These are phyloP conservation scores for Pseudomyrmex flavicornis DNA, from an alignment of 1,140 invertebrate species.

Conservation along the genomic window DNA sequence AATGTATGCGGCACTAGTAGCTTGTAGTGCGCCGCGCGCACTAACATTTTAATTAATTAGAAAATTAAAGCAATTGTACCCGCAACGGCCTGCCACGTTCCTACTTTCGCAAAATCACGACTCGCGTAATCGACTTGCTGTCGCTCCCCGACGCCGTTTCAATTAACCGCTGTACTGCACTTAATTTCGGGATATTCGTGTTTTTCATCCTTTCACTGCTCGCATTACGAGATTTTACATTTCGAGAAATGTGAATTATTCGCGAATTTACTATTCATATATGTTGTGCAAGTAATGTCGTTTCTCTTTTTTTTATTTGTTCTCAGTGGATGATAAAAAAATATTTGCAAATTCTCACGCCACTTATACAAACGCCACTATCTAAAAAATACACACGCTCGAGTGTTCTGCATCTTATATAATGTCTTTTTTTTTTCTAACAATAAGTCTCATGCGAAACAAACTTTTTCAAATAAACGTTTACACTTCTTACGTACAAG, in stretches of 20 bases:
- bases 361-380: not conserved
- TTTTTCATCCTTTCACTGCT: slow-evolving; percentile 38
- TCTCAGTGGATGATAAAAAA: not conserved
- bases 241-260: slow-evolving; percentile 7
- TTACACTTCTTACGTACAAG: not conserved
- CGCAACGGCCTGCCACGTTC: slow-evolving; percentile 21
- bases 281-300: too few relatives aligned
- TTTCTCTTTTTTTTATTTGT: not conserved
- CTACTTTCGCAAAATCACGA: slow-evolving; percentile 44
- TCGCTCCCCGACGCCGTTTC: slow-evolving; percentile 40
- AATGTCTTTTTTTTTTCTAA: too few relatives aligned
- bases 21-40: not conserved
- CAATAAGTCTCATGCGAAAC: not conserved
- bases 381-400: not conserved
- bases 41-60: slow-evolving; percentile 71
- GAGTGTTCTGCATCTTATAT: not conserved
- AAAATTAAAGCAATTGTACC: slow-evolving; percentile 62
- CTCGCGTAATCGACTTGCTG: slow-evolving; percentile 46
- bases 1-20: slow-evolving; percentile 5
- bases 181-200: slow-evolving; percentile 1
- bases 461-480: not conserved
- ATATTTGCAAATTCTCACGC: not conserved
- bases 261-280: not conserved
- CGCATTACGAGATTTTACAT: not conserved
- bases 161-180: slow-evolving; percentile 53